Evolutionary conservation across 2,113 vertebrate genomes (phyloP).

Genomic region (Motacilla alba): DNA sequence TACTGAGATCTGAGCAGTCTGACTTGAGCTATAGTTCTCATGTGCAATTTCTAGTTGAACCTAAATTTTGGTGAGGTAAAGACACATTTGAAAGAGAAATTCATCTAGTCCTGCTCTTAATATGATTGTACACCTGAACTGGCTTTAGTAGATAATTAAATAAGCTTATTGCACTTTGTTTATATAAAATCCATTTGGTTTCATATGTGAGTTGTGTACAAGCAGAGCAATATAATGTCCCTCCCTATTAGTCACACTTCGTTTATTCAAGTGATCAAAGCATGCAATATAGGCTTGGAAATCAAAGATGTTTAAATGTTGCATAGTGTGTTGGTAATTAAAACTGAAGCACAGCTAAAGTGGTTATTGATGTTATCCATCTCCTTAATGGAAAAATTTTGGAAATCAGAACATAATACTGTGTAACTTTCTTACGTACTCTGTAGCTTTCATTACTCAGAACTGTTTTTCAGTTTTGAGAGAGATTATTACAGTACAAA

Average conservation of each 20-base stretch:
- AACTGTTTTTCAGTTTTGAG: neutral
- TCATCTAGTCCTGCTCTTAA: neutral
- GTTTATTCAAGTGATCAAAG: neutral
- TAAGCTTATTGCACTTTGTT: neutral
- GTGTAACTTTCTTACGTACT: neutral
- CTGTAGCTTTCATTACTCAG: neutral
- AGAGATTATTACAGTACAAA: neutral
- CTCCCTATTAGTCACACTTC: neutral
- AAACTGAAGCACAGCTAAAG: neutral
- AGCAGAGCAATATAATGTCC: neutral
- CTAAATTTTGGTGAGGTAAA: neutral
- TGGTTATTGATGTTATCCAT: neutral
- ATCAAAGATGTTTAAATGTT: neutral
- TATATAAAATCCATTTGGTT: neutral
- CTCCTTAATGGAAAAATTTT: neutral
- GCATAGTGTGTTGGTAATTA: neutral
- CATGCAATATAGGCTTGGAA: neutral
- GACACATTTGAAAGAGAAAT: neutral
- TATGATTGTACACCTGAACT: neutral
- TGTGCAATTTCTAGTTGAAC: neutral
- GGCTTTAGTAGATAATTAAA: neutral
- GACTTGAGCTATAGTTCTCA: neutral
- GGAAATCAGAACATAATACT: neutral
- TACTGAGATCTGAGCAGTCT: neutral
- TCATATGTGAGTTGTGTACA: neutral